These are phyloP conservation scores for Manis pentadactyla DNA, from an alignment of 2,797 vertebrate genomes.

Conservation along the genomic window DNA sequence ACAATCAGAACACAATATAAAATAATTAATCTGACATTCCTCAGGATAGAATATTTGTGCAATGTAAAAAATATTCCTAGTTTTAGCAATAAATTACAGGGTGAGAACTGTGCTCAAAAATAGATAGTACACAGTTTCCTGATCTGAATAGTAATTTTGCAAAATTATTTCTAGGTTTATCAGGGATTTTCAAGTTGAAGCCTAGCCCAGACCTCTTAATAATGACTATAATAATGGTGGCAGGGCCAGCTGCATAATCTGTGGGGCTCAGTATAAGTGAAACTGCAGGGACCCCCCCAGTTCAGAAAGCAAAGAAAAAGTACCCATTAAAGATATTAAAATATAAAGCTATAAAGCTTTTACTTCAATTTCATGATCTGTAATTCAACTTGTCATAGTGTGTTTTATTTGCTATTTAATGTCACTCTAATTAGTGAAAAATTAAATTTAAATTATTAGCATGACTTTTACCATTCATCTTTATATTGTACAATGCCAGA, in stretches of 20 bases:
- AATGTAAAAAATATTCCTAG: not conserved
- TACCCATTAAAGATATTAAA: not conserved
- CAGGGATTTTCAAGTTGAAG: not conserved
- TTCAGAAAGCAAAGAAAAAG: not conserved
- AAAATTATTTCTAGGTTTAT: constrained; percentile 22
- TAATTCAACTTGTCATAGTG: not conserved
- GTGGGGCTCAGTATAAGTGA: not conserved
- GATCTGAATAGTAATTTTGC: not conserved
- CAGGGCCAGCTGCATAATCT: not conserved
- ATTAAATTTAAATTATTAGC: constrained; percentile 42
- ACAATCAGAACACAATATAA: constrained; percentile 12
- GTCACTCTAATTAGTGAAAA: not conserved
- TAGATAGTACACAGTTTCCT: not conserved
- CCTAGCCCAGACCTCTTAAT: not conserved
- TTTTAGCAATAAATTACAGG: constrained; percentile 33
- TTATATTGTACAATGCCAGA: not conserved
- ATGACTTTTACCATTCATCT: not conserved
- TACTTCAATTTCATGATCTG: not conserved
- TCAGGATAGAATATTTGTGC: constrained; percentile 9
- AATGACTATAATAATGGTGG: not conserved
- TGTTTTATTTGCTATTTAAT: not conserved
- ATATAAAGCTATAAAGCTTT: not conserved
- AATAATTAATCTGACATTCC: not conserved
- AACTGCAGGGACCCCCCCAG: not conserved
- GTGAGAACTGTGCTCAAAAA: not conserved